phyloP scores from a whole-genome alignment of 2,797 vertebrate species.

The Thunnus albacares region DNA sequence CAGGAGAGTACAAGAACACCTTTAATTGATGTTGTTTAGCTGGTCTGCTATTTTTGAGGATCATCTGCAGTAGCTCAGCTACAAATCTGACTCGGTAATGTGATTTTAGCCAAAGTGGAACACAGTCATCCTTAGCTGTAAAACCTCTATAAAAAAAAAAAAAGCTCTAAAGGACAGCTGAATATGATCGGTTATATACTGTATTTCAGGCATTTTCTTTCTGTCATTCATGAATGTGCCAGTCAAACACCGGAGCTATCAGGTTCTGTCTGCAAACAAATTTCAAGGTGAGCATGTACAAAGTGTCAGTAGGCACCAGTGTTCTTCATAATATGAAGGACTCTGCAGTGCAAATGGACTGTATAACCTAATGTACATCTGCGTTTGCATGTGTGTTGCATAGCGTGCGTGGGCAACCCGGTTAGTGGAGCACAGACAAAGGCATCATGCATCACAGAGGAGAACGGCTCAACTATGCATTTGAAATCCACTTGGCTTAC shows the following conservation, averaged over 20 bases:
- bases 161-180: neutral
- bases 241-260: neutral
- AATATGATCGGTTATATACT: neutral
- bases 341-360: constrained; percentile 17
- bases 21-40: neutral
- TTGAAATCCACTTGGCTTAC: constrained; percentile 79
- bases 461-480: constrained; percentile 67
- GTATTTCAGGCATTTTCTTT: constrained; percentile 1
- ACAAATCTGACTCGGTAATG: constrained; percentile 22
- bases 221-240: neutral
- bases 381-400: constrained; percentile 36
- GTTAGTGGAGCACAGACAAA: constrained; percentile 71
- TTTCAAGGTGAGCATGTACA: constrained; percentile 41
- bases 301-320: constrained; percentile 8
- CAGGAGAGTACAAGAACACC: neutral
- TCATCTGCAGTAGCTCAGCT: neutral
- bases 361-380: constrained; percentile 26
- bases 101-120: constrained; percentile 18
- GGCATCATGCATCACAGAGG: constrained; percentile 60
- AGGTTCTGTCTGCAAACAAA: constrained; percentile 28
- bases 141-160: too few species aligned
- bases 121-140: neutral
- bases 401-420: constrained; percentile 40
- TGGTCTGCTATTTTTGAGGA: constrained; percentile 3
- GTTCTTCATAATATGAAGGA: constrained; percentile 48